Evolutionary conservation across 2,888 invertebrate genomes (phyloP).

Genomic region (Zele albiditarsus): DNA sequence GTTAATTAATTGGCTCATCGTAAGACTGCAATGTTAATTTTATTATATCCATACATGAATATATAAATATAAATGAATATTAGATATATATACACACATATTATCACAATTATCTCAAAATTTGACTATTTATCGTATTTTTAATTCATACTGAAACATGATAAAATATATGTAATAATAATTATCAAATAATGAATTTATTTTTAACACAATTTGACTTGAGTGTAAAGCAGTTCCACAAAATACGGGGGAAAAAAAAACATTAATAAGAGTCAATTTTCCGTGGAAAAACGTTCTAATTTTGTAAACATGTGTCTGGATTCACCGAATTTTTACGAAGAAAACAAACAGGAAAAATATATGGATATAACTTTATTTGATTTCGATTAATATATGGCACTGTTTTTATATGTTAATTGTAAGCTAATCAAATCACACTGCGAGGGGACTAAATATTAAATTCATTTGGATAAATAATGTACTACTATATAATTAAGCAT

Average conservation of each 20-base stretch:
- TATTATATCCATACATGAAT: conserved; percentile 50
- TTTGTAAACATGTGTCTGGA: background rate
- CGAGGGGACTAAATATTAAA: background rate
- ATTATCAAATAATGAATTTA: background rate
- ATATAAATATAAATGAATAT: conserved; percentile 33
- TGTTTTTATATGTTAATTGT: conserved; percentile 8
- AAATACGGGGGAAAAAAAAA: background rate
- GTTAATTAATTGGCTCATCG: conserved; percentile 56
- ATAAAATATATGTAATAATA: background rate
- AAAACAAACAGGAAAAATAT: background rate
- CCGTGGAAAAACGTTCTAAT: background rate
- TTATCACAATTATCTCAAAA: conserved; percentile 38
- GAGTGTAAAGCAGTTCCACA: background rate
- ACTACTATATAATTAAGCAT: background rate
- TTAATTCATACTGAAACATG: conserved; percentile 22
- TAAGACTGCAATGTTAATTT: conserved; percentile 61
- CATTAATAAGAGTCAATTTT: background rate
- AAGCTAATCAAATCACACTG: background rate
- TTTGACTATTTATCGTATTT: conserved; percentile 21
- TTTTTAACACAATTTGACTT: background rate
- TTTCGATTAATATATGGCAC: background rate
- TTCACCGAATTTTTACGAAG: background rate
- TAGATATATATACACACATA: conserved; percentile 40
- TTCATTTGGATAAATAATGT: background rate
- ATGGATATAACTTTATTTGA: background rate